A percentile compares a stretch with the other conserved stretches of the same genome.
Evolutionary conservation across 2,888 invertebrate species (phyloP).

Genomic region (Protonemura montana): DNA sequence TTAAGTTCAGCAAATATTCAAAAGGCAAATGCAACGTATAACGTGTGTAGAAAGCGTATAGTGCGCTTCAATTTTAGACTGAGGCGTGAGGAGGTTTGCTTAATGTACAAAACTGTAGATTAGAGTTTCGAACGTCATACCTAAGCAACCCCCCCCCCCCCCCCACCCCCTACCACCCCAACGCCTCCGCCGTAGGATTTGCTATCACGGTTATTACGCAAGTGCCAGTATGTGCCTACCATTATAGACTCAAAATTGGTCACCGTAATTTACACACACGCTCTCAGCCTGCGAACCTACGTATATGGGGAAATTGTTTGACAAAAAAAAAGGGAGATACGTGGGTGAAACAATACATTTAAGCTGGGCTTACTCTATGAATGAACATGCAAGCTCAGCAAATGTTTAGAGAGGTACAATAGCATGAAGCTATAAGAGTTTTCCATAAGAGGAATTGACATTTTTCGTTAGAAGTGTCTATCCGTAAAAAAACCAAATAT

Average conservation of each 20-base stretch:
- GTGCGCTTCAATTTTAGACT: neutral
- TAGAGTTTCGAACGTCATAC: slow-evolving; percentile 2
- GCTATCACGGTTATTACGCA: neutral
- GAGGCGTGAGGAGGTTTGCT: neutral
- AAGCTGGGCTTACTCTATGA: no score
- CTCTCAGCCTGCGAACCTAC: no score
- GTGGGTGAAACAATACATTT: no score
- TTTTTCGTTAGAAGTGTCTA: no score
- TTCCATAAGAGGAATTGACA: no score
- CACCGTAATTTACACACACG: neutral
- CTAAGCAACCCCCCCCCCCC: neutral
- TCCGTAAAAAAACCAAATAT: no score
- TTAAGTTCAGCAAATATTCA: neutral
- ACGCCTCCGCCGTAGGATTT: neutral
- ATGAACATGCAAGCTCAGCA: no score
- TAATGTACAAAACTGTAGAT: slow-evolving; percentile 2
- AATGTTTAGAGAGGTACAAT: no score
- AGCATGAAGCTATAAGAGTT: no score
- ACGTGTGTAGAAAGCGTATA: neutral
- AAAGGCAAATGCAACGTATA: neutral
- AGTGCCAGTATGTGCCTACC: neutral
- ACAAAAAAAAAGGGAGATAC: no score
- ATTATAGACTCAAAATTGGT: neutral
- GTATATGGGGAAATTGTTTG: no score
- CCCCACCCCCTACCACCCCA: neutral